Conservation (phyloP, 1,140 invertebrate species). For the Caerostris extrusa region DNA sequence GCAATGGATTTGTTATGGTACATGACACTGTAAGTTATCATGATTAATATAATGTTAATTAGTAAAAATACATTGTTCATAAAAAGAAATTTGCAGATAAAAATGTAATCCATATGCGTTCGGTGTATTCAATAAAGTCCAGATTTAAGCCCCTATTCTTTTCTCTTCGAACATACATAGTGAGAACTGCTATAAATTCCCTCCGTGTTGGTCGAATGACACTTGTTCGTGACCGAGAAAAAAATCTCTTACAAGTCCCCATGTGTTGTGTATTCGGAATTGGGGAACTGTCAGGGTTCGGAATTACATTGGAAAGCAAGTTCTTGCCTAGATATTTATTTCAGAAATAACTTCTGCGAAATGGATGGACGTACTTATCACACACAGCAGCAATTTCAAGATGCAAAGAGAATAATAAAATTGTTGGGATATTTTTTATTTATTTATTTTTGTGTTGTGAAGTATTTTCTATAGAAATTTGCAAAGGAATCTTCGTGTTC, state of each 20-base stretch:
- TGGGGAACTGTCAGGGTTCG: not conserved
- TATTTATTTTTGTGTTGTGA: too few relatives aligned
- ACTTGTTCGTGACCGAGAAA: conserved; percentile 16
- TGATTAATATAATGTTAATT: too few relatives aligned
- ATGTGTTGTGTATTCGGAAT: not conserved
- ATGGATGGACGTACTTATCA: not conserved
- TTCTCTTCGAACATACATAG: not conserved
- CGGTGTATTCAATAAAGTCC: not conserved
- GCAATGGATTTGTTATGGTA: too few relatives aligned
- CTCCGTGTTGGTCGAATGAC: conserved; percentile 11
- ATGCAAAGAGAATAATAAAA: not conserved
- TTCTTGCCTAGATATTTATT: not conserved
- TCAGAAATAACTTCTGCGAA: not conserved
- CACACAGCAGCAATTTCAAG: not conserved
- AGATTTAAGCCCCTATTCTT: not conserved
- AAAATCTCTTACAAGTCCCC: conserved; percentile 13
- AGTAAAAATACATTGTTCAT: too few relatives aligned
- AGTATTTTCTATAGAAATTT: too few relatives aligned
- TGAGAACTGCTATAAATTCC: not conserved
- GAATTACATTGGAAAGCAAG: not conserved
- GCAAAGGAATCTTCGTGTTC: too few relatives aligned
- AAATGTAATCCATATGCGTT: too few relatives aligned
- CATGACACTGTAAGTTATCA: too few relatives aligned
- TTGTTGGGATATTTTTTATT: too few relatives aligned
- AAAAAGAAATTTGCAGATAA: too few relatives aligned